Evolutionary conservation across 2,888 invertebrate genomes (phyloP).

Genomic region (Drosophila prostipennis): DNA sequence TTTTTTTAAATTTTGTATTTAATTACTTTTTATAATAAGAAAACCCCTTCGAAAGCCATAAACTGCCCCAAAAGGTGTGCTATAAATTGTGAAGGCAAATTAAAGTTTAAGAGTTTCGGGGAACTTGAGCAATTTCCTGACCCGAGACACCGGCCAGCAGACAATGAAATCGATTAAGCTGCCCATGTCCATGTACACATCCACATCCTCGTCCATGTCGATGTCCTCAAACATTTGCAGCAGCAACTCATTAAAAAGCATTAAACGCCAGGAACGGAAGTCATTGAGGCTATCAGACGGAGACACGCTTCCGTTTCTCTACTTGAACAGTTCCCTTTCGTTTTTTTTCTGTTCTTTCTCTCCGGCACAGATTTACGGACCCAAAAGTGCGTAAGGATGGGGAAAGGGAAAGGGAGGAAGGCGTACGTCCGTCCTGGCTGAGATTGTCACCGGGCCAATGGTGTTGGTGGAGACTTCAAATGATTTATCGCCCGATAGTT

Average conservation of each 20-base stretch:
- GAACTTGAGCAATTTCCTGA: conserved; percentile 44
- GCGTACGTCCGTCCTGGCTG: conserved; percentile 25
- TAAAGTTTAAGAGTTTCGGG: conserved; percentile 31
- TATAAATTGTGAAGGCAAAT: conserved; percentile 18
- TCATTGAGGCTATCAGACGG: conserved; percentile 75
- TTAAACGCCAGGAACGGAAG: conserved; percentile 78
- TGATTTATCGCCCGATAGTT: conserved; percentile 78
- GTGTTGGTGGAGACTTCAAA: conserved; percentile 71
- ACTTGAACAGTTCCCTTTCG: conserved; percentile 51
- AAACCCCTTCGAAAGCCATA: conserved; percentile 8
- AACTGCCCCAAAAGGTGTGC: conserved; percentile 27
- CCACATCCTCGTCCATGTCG: conserved; percentile 9
- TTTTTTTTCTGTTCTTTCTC: background rate
- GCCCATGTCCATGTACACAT: conserved; percentile 20
- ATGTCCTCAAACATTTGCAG: conserved; percentile 38
- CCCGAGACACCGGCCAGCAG: conserved; percentile 32
- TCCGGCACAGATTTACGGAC: conserved; percentile 47
- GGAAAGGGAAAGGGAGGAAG: conserved; percentile 4
- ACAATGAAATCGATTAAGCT: conserved; percentile 73
- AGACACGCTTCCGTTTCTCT: conserved; percentile 74
- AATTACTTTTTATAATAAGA: background rate
- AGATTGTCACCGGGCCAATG: conserved; percentile 77
- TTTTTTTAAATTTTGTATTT: too few relatives aligned
- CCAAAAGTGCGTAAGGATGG: conserved; percentile 42
- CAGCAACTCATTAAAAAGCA: conserved; percentile 77